Evolutionary conservation across 2,797 vertebrate genomes (phyloP), one percentile per base, ranked within the genome.

Genomic region (Kryptopterus vitreolus): DNA sequence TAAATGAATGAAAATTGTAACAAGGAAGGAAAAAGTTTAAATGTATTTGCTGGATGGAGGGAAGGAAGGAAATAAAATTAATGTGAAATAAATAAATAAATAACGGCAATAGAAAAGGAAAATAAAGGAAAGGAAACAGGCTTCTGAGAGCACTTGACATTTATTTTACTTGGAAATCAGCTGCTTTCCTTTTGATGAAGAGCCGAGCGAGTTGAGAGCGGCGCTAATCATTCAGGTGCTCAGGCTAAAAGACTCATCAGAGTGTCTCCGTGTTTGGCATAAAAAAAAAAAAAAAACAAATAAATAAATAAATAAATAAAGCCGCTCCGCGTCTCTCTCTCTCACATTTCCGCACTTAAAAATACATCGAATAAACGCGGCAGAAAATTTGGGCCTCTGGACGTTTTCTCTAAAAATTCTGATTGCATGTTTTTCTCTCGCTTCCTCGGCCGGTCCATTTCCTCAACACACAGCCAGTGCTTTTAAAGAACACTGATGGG

Each of bases 261-360:
- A 24, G 7, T 26, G 63, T 46, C 63, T 46, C 35, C 38, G 35
- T 31, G 62, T 65, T 22, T 65, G 18, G 20, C 35, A 9, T 31
- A 31, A 62, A 31, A 61, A 10, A 22, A n/a, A n/a, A 48, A 52
- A 52, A 52, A 52, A 52, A 22, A 38, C 20, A 18, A 15, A 61
- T 7, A 43, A 10, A 43, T 1, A 43, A 10, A 43, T 1, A 43
- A 43, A 43, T 7, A 43, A 43, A 43, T 6, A 38, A 38, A 43
- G 38, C 7, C 7, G 38, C 38, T 43, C 38, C 10, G 38, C 10
- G 38, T 43, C 7, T 43, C 38, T 1, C 38, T 1, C 15, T 3
- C 66, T 50, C 26, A 50, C 66, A 70, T 50, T 50, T 16, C 66
- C 31, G 24, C 46, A 70, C 24, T 70, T 29, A 18, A 69, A 68